phyloP scores from a whole-genome alignment of 1,140 invertebrate genomes.

The Bombus huntii region DNA sequence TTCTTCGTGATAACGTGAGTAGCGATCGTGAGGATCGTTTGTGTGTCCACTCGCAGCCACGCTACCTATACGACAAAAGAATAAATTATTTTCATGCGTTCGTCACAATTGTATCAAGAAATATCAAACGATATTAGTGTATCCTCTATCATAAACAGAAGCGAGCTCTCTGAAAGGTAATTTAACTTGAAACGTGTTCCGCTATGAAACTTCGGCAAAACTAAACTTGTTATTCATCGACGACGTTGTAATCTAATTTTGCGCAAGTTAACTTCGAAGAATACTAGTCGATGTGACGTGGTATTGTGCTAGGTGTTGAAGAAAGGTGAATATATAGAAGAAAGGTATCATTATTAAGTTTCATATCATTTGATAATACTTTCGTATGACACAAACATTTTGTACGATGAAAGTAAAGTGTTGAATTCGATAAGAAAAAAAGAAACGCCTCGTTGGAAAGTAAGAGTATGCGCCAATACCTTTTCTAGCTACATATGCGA shows the following conservation, averaged over 20 bases:
- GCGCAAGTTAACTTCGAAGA: conserved; percentile 3
- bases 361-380: background rate
- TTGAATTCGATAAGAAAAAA: background rate
- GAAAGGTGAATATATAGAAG: background rate
- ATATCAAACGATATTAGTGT: background rate
- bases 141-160: background rate
- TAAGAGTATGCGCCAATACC: background rate
- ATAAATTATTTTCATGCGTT: background rate
- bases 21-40: conserved; percentile 85
- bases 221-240: conserved; percentile 28
- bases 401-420: background rate
- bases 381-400: background rate
- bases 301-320: background rate
- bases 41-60: conserved; percentile 85
- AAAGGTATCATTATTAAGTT: too few relatives aligned
- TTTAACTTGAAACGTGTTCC: conserved; percentile 21
- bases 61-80: conserved; percentile 82
- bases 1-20: conserved; percentile 84
- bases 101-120: background rate
- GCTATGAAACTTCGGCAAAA: background rate
- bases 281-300: conserved; percentile 2
- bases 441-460: background rate
- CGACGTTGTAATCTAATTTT: conserved; percentile 28
- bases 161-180: background rate
- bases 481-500: background rate